phyloP scores from a whole-genome alignment of 2,797 vertebrate genomes.

The Neomorphus geoffroyi region DNA sequence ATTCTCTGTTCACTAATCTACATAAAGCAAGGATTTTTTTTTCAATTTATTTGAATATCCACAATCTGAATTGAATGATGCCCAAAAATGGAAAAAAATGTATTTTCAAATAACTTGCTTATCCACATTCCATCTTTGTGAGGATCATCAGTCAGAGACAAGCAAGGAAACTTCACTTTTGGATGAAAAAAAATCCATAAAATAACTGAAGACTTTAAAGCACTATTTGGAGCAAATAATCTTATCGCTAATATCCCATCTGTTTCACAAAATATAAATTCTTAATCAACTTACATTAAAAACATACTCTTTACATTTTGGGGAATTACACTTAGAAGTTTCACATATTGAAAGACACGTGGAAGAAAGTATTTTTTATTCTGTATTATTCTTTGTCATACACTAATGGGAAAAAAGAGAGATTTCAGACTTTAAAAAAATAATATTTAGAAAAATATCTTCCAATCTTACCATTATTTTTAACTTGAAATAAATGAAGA shows the following conservation, averaged over 20 bases:
- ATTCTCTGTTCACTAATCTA: background rate
- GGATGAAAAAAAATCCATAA: background rate
- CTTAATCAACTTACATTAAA: background rate
- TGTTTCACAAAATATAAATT: background rate
- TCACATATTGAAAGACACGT: background rate
- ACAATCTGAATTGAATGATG: background rate
- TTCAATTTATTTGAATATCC: background rate
- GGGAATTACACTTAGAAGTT: background rate
- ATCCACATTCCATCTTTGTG: background rate
- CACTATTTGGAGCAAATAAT: background rate
- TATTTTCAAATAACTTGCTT: background rate
- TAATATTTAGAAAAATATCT: background rate
- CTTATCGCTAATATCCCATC: background rate
- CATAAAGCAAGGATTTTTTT: background rate
- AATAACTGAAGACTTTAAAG: background rate
- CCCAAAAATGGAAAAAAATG: background rate
- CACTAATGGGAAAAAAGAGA: background rate
- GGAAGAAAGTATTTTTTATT: background rate
- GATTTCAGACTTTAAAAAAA: background rate
- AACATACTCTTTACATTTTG: background rate
- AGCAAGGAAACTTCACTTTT: background rate
- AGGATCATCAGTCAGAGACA: background rate
- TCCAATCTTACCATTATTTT: background rate
- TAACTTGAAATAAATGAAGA: background rate
- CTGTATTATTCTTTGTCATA: background rate